Percentiles rank a stretch among this genome's conserved stretches.
These are phyloP conservation scores for Amblyjoppa fuscipennis DNA, from an alignment of 2,888 invertebrate species.

Conservation along the genomic window DNA sequence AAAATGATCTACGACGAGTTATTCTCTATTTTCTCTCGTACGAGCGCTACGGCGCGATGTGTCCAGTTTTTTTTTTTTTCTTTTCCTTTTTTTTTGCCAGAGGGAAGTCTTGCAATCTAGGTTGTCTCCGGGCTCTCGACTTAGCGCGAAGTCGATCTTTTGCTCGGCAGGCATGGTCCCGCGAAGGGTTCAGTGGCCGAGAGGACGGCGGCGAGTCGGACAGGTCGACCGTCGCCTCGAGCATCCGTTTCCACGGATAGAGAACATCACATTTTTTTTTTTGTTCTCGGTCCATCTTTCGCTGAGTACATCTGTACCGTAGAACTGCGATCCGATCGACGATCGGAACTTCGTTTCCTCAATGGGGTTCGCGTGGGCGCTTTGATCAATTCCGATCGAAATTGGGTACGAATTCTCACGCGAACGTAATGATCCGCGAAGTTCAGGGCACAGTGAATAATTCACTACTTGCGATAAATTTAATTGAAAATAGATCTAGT, in stretches of 20 bases:
- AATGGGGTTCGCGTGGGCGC: conserved; percentile 6
- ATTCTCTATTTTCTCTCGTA: neutral
- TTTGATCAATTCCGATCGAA: conserved; percentile 37
- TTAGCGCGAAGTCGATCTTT: conserved; percentile 34
- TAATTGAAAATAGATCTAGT: conserved; percentile 26
- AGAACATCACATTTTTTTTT: conserved; percentile 37
- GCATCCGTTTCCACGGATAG: conserved; percentile 52
- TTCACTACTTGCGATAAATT: conserved; percentile 40
- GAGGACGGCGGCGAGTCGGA: conserved; percentile 20
- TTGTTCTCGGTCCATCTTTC: conserved; percentile 26
- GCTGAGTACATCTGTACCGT: neutral
- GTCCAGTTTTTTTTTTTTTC: neutral
- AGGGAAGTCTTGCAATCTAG: conserved; percentile 21
- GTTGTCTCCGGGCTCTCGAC: conserved; percentile 25
- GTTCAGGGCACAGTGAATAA: neutral
- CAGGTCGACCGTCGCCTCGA: conserved; percentile 47
- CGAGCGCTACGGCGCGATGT: neutral
- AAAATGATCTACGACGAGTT: conserved; percentile 55
- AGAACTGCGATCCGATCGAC: neutral
- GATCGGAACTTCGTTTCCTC: conserved; percentile 2
- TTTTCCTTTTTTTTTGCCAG: conserved; percentile 3
- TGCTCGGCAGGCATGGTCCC: conserved; percentile 27
- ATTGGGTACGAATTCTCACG: conserved; percentile 25
- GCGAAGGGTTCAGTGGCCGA: conserved; percentile 54
- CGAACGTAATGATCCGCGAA: neutral